These are phyloP conservation scores for Nesogale talazaci DNA, from an alignment of 2,113 vertebrate species.

Conservation along the genomic window DNA sequence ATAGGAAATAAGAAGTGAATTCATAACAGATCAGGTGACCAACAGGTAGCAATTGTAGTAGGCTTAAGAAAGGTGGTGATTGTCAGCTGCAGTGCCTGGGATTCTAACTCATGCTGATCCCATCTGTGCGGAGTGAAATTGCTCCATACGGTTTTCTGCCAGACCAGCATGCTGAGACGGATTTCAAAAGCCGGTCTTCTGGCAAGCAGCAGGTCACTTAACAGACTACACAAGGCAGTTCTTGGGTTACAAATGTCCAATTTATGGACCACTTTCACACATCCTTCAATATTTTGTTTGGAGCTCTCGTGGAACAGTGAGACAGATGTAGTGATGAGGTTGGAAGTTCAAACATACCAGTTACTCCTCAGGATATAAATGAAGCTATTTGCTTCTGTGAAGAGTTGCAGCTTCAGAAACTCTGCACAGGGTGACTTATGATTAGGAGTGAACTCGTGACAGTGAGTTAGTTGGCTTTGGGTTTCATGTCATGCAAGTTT, in stretches of 20 bases:
- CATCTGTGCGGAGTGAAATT: background rate
- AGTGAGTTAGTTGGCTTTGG: no score
- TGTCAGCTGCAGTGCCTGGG: background rate
- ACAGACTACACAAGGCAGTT: background rate
- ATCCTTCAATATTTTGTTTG: background rate
- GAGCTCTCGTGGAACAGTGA: no score
- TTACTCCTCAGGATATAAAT: no score
- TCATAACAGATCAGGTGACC: fast-evolving
- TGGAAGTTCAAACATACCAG: no score
- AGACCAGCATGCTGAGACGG: background rate
- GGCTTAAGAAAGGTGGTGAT: background rate
- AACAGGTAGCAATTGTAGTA: background rate
- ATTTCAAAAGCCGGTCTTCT: background rate
- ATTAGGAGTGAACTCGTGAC: no score
- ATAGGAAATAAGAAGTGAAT: background rate
- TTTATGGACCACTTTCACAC: background rate
- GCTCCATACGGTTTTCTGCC: background rate
- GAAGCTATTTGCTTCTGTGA: no score
- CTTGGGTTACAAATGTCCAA: background rate
- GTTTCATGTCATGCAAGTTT: background rate
- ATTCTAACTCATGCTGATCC: background rate
- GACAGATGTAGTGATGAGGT: no score
- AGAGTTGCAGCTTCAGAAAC: no score
- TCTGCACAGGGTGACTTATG: no score
- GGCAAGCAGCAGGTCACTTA: background rate